Evolutionary conservation across 2,888 invertebrate genomes (phyloP).

Genomic region (Hymenopus coronatus): DNA sequence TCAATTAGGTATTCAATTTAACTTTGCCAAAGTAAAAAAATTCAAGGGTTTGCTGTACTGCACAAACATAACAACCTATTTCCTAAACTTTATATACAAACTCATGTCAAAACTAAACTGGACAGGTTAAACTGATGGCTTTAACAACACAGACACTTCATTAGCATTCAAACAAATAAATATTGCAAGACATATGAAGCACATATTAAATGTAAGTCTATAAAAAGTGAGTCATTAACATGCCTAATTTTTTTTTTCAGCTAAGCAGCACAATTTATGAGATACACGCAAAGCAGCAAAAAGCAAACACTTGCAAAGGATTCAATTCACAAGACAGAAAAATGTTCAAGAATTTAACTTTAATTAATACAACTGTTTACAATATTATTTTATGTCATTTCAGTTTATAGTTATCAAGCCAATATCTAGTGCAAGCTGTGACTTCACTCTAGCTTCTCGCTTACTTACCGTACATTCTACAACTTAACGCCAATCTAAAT

Average conservation of each 20-base stretch:
- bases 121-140: background rate
- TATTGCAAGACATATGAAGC: background rate
- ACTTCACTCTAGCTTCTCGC: no score
- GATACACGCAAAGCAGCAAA: background rate
- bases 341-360: background rate
- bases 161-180: background rate
- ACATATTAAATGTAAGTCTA: background rate
- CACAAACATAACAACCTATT: background rate
- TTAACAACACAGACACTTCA: background rate
- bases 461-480: no score
- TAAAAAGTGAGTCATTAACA: background rate
- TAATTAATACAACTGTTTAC: background rate
- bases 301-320: background rate
- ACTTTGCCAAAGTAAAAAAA: background rate
- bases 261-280: background rate
- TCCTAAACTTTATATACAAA: background rate
- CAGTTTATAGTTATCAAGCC: no score
- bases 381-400: no score
- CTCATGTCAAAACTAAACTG: background rate
- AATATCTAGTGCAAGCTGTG: no score
- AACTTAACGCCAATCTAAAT: no score
- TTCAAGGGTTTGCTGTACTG: background rate
- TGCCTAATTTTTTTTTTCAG: background rate
- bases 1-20: no score
- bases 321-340: background rate